These are phyloP conservation scores for Amyelois transitella DNA, from an alignment of 1,140 invertebrate species.

Conservation along the genomic window DNA sequence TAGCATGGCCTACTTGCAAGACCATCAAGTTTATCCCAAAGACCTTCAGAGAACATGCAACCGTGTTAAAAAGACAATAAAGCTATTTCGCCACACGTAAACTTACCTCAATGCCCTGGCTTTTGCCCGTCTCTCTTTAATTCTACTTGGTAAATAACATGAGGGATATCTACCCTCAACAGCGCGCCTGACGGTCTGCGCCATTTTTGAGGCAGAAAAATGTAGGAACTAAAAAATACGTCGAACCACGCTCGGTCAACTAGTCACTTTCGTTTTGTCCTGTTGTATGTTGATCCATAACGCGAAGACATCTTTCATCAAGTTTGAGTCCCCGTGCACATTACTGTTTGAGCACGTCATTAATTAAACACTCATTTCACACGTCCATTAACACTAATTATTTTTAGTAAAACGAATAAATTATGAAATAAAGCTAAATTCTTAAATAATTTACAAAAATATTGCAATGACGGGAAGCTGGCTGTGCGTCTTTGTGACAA, in stretches of 20 bases:
- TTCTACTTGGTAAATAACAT: constrained; percentile 80
- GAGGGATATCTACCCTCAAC: constrained; percentile 79
- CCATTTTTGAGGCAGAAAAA: constrained; percentile 44
- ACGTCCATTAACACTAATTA: constrained; percentile 12
- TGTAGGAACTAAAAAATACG: constrained; percentile 34
- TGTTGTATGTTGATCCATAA: constrained; percentile 62
- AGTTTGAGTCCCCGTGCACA: constrained; percentile 33
- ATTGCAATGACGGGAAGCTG: constrained; percentile 38
- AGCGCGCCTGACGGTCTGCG: constrained; percentile 58
- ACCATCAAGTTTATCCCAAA: background rate
- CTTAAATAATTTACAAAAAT: constrained; percentile 23
- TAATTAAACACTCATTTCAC: constrained; percentile 15
- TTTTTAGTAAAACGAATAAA: background rate
- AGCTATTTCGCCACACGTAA: background rate
- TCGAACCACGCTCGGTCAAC: constrained; percentile 47
- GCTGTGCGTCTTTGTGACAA: constrained; percentile 18
- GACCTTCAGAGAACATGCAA: background rate
- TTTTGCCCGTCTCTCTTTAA: constrained; percentile 82
- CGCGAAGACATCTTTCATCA: constrained; percentile 60
- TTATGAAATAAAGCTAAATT: constrained; percentile 5
- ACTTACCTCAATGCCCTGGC: constrained; percentile 76
- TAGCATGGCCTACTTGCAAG: background rate
- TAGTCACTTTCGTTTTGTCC: constrained; percentile 71
- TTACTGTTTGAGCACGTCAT: constrained; percentile 13
- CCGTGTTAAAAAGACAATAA: background rate